Evolutionary conservation across 1,140 invertebrate genomes (phyloP).

Genomic region (Chionoecetes opilio): DNA sequence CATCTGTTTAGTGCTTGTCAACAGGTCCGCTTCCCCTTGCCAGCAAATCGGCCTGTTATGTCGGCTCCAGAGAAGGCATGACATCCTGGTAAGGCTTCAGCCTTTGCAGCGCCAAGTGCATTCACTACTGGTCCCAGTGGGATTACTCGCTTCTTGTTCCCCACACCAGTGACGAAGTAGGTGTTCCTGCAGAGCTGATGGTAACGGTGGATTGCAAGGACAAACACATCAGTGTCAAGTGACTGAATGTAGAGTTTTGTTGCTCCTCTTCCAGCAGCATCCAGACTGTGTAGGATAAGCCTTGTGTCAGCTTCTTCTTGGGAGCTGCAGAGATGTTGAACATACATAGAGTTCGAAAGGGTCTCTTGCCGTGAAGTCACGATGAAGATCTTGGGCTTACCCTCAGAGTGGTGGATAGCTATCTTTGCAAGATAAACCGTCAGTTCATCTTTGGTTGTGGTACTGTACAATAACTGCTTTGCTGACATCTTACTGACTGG

Average conservation of each 20-base stretch:
- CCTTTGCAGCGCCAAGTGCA: constrained; percentile 34
- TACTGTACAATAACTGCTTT: constrained; percentile 8
- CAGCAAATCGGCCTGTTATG: constrained; percentile 42
- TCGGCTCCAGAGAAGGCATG: constrained; percentile 52
- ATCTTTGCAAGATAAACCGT: constrained; percentile 55
- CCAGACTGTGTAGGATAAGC: constrained; percentile 21
- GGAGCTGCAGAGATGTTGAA: constrained; percentile 51
- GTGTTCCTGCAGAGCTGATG: constrained; percentile 47
- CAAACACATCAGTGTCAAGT: constrained; percentile 47
- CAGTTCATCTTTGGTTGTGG: too few relatives aligned
- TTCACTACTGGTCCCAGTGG: too few relatives aligned
- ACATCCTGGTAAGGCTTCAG: constrained; percentile 42
- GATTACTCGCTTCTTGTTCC: too few relatives aligned
- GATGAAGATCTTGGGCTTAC: constrained; percentile 50
- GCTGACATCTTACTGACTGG: constrained; percentile 52
- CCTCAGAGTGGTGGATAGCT: constrained; percentile 36
- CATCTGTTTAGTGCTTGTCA: constrained; percentile 51
- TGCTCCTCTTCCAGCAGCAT: constrained; percentile 55
- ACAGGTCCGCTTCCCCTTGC: constrained; percentile 17
- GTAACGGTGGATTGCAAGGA: constrained; percentile 50
- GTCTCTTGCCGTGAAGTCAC: constrained; percentile 41
- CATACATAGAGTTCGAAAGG: constrained; percentile 58
- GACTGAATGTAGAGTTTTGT: constrained; percentile 31
- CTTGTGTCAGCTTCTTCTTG: too few relatives aligned
- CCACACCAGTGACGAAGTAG: constrained; percentile 53